A percentile compares a stretch with the other conserved stretches of the same genome.
phyloP scores from a whole-genome alignment of 2,113 vertebrate genomes.

The Burhinus oedicnemus region DNA sequence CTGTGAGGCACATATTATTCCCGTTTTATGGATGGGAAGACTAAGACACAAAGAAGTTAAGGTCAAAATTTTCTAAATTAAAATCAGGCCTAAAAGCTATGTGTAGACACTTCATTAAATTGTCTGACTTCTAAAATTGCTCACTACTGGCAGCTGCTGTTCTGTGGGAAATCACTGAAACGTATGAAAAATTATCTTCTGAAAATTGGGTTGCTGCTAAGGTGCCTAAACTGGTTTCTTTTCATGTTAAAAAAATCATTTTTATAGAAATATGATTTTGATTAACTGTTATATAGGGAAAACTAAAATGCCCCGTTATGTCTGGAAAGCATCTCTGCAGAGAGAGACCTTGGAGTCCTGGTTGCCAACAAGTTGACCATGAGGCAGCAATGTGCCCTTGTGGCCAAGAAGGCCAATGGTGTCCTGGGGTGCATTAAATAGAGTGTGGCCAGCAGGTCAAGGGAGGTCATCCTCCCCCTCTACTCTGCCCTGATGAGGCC shows the following conservation, averaged over 20 bases:
- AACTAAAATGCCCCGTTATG: background rate
- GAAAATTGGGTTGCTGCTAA: slow-evolving; percentile 50
- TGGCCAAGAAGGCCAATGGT: too few relatives aligned
- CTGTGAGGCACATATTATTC: slow-evolving; percentile 29
- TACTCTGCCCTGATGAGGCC: too few relatives aligned
- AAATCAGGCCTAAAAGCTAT: slow-evolving; percentile 42
- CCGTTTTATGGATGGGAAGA: slow-evolving; percentile 33
- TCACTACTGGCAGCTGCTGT: background rate
- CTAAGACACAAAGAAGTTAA: slow-evolving; percentile 54
- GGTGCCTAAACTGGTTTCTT: slow-evolving; percentile 38
- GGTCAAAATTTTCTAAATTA: slow-evolving; percentile 42
- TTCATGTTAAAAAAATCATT: background rate
- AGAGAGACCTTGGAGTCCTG: too few relatives aligned
- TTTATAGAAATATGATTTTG: slow-evolving; percentile 34
- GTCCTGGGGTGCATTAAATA: too few relatives aligned
- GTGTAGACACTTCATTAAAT: slow-evolving; percentile 26
- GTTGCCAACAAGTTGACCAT: too few relatives aligned
- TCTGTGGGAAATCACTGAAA: slow-evolving; percentile 37
- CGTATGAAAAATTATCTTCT: background rate
- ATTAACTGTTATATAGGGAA: slow-evolving; percentile 31
- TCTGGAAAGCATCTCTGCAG: too few relatives aligned
- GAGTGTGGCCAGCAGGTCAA: too few relatives aligned
- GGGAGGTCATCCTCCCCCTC: too few relatives aligned
- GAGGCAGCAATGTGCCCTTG: too few relatives aligned
- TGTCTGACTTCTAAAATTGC: slow-evolving; percentile 28